Evolutionary conservation across 1,140 invertebrate species (phyloP).

Genomic region (Reticulitermes speratus): DNA sequence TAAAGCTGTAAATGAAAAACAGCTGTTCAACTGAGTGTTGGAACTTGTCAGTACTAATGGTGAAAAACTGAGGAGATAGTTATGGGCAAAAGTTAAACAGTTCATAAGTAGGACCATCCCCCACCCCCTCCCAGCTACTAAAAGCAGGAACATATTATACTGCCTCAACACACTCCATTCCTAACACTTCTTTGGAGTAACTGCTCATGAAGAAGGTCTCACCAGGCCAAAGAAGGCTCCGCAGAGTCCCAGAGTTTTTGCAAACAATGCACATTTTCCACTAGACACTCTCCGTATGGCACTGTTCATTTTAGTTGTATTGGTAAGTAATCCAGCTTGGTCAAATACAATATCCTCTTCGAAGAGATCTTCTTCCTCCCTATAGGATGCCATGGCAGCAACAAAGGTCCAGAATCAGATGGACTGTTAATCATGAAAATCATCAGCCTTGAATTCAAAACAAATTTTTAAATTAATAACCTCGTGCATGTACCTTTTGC

Average conservation of each 20-base stretch:
- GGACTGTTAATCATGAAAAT: not conserved
- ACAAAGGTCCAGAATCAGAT: not conserved
- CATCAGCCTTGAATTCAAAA: not conserved
- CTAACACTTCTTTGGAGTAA: too few species aligned
- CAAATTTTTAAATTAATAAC: not conserved
- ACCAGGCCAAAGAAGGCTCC: slow-evolving; percentile 39
- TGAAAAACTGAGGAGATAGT: too few species aligned
- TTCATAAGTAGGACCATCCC: too few species aligned
- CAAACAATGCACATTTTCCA: slow-evolving; percentile 35
- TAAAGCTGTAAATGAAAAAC: too few species aligned
- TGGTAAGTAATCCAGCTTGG: slow-evolving; percentile 36
- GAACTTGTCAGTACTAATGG: too few species aligned
- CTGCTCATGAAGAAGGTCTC: slow-evolving; percentile 19
- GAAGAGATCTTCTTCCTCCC: slow-evolving; percentile 36
- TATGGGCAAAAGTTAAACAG: too few species aligned
- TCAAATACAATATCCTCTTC: slow-evolving; percentile 39
- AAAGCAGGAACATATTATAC: too few species aligned
- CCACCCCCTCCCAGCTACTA: too few species aligned
- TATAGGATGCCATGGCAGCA: slow-evolving; percentile 31
- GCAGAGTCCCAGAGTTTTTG: slow-evolving; percentile 37
- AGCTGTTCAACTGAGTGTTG: too few species aligned
- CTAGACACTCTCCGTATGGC: slow-evolving; percentile 33
- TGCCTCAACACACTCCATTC: too few species aligned
- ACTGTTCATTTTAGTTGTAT: slow-evolving; percentile 31
- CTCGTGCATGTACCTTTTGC: not conserved